These are phyloP conservation scores for Daubentonia madagascariensis DNA, from an alignment of 2,113 vertebrate genomes.

Conservation along the genomic window DNA sequence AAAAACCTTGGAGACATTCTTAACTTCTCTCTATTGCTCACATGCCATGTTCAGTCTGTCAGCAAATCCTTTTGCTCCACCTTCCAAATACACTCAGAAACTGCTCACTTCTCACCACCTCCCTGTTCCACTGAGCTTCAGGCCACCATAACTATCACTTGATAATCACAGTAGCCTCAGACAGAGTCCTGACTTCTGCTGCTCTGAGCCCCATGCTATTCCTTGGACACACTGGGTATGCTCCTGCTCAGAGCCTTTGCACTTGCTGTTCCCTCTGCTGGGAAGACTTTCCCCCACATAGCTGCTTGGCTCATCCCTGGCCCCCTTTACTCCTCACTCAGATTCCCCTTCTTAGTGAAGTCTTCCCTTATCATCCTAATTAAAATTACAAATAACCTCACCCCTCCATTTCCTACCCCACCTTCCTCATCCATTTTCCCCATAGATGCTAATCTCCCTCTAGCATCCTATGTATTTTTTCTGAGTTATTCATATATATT, in stretches of 20 bases:
- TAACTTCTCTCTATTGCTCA: background rate
- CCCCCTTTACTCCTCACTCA: background rate
- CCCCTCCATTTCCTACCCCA: no score
- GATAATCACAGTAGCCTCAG: background rate
- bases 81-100: background rate
- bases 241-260: background rate
- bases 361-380: background rate
- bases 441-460: background rate
- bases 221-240: background rate
- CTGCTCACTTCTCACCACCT: background rate
- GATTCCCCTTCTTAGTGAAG: background rate
- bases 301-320: background rate
- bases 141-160: background rate
- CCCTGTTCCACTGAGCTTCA: background rate
- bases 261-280: background rate
- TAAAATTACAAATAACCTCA: background rate
- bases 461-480: background rate
- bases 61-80: background rate
- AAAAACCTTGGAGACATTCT: background rate
- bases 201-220: background rate
- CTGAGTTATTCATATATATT: background rate
- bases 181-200: background rate
- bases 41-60: background rate
- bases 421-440: background rate
- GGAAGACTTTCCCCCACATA: background rate